These are phyloP conservation scores for Nannobrachium achirus DNA, from an alignment of 2,113 vertebrate species.

Conservation along the genomic window DNA sequence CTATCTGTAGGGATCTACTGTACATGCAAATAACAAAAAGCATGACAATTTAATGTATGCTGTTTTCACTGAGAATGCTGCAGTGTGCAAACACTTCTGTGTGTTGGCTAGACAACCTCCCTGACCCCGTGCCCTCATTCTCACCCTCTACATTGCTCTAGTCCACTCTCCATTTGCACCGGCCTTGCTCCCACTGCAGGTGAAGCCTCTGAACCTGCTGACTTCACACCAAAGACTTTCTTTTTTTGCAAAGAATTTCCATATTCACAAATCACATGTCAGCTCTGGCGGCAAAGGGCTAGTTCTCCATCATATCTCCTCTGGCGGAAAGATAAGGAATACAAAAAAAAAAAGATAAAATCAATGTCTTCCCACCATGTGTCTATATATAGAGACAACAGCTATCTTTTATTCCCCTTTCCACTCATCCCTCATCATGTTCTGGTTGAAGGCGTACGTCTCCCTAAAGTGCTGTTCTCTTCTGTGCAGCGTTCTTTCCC, in stretches of 20 bases:
- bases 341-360: constrained; percentile 35
- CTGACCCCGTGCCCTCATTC: constrained; percentile 56
- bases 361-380: constrained; percentile 61
- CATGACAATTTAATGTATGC: no score
- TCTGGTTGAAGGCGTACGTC: constrained; percentile 42
- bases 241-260: constrained; percentile 71
- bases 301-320: constrained; percentile 48
- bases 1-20: no score
- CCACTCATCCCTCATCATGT: constrained; percentile 54
- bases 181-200: no score
- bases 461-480: constrained; percentile 49
- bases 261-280: constrained; percentile 50
- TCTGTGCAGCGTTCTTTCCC: constrained; percentile 10
- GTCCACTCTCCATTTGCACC: constrained; percentile 1
- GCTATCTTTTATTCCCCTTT: constrained; percentile 36
- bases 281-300: constrained; percentile 44
- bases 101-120: constrained; percentile 27
- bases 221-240: no score
- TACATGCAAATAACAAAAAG: no score
- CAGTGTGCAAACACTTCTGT: neutral
- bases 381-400: constrained; percentile 65
- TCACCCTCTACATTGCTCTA: neutral
- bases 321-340: constrained; percentile 44
- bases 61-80: no score
- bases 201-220: no score